A percentile compares a stretch with the other conserved stretches of the same genome.
phyloP scores from a whole-genome alignment of 2,888 invertebrate genomes.

The Eupithecia inturbata region DNA sequence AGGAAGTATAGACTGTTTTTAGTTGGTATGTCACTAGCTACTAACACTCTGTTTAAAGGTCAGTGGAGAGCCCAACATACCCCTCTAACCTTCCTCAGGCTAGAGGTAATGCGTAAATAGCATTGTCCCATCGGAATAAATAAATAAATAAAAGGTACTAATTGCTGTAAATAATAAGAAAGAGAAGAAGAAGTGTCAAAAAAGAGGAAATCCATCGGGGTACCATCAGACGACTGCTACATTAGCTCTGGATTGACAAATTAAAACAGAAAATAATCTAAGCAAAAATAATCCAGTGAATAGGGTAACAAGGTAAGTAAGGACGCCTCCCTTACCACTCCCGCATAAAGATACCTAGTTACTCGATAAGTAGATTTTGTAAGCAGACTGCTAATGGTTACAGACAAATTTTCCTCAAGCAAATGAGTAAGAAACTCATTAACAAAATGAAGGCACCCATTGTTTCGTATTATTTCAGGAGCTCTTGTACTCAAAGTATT shows the following conservation, averaged over 20 bases:
- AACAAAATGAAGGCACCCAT: conserved; percentile 21
- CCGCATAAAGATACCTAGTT: conserved; percentile 2
- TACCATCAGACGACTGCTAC: background rate
- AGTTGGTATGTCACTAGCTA: too few species aligned
- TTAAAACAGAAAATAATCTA: background rate
- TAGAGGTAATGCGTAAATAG: too few species aligned
- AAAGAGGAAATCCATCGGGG: background rate
- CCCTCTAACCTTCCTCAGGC: too few species aligned
- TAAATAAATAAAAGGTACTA: too few species aligned
- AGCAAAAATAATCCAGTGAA: background rate
- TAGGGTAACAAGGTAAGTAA: background rate
- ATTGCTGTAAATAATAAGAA: too few species aligned
- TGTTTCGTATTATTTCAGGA: conserved; percentile 27
- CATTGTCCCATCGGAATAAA: too few species aligned
- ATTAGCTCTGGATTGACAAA: too few species aligned
- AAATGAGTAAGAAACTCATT: conserved; percentile 17
- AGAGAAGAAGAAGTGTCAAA: too few species aligned
- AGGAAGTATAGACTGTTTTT: too few species aligned
- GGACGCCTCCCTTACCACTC: background rate
- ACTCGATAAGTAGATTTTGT: conserved; percentile 13
- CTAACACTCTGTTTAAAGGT: too few species aligned
- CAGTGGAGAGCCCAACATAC: too few species aligned
- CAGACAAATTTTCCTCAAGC: conserved; percentile 14
- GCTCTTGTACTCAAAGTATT: conserved; percentile 18
- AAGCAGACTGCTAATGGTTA: conserved; percentile 13